Percentiles rank a stretch among this genome's conserved stretches.
These are phyloP conservation scores for Phycodurus eques DNA, from an alignment of 2,113 vertebrate genomes.

Conservation along the genomic window DNA sequence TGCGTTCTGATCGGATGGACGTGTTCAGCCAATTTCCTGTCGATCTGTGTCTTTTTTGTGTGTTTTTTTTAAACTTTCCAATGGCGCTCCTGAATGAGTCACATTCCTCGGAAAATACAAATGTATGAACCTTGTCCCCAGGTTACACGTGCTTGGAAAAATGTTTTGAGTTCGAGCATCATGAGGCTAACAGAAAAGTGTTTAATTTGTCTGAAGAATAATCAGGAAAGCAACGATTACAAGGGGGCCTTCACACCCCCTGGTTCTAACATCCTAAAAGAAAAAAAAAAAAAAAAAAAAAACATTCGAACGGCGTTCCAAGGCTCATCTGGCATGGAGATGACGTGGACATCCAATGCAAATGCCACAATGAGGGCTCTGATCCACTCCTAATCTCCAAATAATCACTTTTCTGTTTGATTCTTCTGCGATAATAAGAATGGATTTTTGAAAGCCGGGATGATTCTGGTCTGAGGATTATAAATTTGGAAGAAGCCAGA, in stretches of 20 bases:
- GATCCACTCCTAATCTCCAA: conserved; percentile 64
- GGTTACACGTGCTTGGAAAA: too few relatives aligned
- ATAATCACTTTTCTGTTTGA: conserved; percentile 65
- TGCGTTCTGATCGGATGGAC: too few relatives aligned
- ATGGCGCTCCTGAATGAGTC: too few relatives aligned
- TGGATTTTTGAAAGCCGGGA: conserved; percentile 59
- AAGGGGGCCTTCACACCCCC: background rate
- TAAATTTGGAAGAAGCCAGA: conserved; percentile 14
- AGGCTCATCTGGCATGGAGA: conserved; percentile 44
- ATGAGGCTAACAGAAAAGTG: background rate
- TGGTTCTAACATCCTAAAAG: background rate
- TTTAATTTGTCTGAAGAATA: background rate
- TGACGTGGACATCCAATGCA: conserved; percentile 49
- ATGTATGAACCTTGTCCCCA: too few relatives aligned
- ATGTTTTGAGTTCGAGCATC: too few relatives aligned
- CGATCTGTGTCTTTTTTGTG: too few relatives aligned
- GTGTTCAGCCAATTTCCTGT: too few relatives aligned
- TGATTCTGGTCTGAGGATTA: conserved; percentile 42
- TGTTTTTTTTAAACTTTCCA: too few relatives aligned
- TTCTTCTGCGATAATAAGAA: conserved; percentile 54
- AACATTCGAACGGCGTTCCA: conserved; percentile 22
- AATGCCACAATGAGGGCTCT: conserved; percentile 62
- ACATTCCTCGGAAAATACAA: too few relatives aligned
- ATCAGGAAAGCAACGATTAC: background rate
- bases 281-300: conserved; percentile 19